Base-by-base conservation (phyloP, 2,113 vertebrate species). In the Nicator chloris region DNA sequence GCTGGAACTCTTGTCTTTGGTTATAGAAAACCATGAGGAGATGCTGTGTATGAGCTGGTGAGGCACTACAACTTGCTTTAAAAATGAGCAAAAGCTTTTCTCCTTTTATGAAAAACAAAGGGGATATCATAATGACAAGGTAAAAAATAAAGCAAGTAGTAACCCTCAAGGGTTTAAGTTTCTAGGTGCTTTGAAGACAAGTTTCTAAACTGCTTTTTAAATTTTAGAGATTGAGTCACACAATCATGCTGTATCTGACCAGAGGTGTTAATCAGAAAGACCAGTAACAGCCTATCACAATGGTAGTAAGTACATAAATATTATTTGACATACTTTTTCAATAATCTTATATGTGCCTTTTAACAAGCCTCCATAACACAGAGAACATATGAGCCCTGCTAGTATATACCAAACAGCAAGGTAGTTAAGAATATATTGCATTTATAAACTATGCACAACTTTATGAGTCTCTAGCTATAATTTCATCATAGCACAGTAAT, bases 391-490 rank as follows among this genome's bases (percentile, higher is more conserved):
- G 95, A 97, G 95, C 50, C 82, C 88, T 85, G 50, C 85, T 96
- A 94, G 92, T 93, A 96, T 93, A 96, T 91, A 92, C 93, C 7
- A 37, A 95, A 69, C 20, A 40, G 93, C 79, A 84, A 95, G 93
- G 95, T 42, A 93, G 96, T 97, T 95, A 97, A 97, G 96, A 97
- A 97, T 97, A 96, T 95, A 80, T 88, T 94, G 96, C 96, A 95
- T 98, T 98, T 98, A 97, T 96, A 98, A 97, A 97, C 33, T 92
- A 95, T 95, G 95, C 86, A 68, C 56, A 88, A 85, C 88, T 97
- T 98, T 98, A 98, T 92, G 97, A 97, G 98, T 93, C 97, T 97
- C 97, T 83, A 97, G 98, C 93, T 96, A 95, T 94, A 97, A 98
- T 97, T 97, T 98, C 97, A 97, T 98, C 97, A 97, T 95, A 97